Percentiles rank a stretch among this genome's conserved stretches.
phyloP scores from a whole-genome alignment of 2,797 vertebrate species.

The Dermochelys coriacea region DNA sequence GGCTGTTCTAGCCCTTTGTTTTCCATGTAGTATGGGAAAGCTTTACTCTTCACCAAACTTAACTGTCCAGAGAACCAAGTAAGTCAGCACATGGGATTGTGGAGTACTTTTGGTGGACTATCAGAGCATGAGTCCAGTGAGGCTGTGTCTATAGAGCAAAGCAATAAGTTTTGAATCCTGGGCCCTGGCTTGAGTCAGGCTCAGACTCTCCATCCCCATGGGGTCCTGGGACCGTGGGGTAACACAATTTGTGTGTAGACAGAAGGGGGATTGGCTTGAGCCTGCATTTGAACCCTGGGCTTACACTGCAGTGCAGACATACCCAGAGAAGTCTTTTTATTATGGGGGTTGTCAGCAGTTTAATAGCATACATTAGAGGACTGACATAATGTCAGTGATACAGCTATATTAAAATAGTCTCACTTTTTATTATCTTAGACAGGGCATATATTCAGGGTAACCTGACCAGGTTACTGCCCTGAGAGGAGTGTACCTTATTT shows the following conservation, averaged over 20 bases:
- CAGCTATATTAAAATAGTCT: conserved; percentile 25
- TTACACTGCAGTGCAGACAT: not conserved
- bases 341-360: not conserved
- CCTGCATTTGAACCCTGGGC: not conserved
- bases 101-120: too few species aligned
- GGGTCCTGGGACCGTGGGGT: too few species aligned
- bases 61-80: too few species aligned
- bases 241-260: not conserved
- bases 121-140: too few species aligned
- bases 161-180: too few species aligned
- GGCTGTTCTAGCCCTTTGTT: too few species aligned
- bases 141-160: too few species aligned
- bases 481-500: conserved; percentile 51
- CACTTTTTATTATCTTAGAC: conserved; percentile 41
- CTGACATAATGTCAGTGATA: not conserved
- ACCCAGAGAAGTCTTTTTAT: not conserved
- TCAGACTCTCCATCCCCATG: too few species aligned
- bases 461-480: conserved; percentile 37
- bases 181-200: too few species aligned
- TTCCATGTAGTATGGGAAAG: too few species aligned
- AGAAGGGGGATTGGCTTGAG: not conserved
- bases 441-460: conserved; percentile 23
- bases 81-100: too few species aligned
- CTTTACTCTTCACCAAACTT: too few species aligned
- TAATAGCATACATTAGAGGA: not conserved